Conservation (phyloP, 35 echinoderm and acorn worm genomes). For the Apostichopus japonicus region DNA sequence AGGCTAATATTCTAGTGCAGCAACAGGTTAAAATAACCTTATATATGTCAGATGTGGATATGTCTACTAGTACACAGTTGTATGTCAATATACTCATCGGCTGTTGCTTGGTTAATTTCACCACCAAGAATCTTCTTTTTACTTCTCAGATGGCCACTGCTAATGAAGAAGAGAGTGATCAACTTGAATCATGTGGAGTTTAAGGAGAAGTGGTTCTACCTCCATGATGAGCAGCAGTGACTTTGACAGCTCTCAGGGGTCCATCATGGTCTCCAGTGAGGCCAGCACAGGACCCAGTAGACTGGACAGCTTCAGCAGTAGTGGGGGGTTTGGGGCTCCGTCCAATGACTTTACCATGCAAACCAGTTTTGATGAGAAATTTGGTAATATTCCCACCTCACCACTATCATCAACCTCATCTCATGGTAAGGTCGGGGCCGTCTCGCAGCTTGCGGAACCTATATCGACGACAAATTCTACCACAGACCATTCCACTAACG, state of each 20-base stretch:
- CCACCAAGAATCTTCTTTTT: no score
- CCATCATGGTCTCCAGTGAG: constrained; percentile 65
- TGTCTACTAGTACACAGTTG: no score
- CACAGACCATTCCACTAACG: not conserved
- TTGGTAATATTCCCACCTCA: not conserved
- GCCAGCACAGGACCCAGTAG: constrained; percentile 74
- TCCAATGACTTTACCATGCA: constrained; percentile 35
- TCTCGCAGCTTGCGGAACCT: not conserved
- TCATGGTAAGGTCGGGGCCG: not conserved
- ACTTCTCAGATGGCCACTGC: not conserved
- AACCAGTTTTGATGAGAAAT: constrained; percentile 34
- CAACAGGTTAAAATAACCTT: no score
- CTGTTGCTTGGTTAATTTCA: no score
- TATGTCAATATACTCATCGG: no score
- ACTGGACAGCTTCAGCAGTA: constrained; percentile 73
- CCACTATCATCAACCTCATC: constrained; percentile 15
- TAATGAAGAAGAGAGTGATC: not conserved
- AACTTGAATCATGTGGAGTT: constrained; percentile 58
- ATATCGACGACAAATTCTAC: not conserved
- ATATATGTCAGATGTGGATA: no score
- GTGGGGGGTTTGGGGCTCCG: not conserved
- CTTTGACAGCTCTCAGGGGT: constrained; percentile 72
- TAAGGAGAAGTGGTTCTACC: constrained; percentile 59
- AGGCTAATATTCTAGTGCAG: no score
- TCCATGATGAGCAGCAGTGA: constrained; percentile 56